Percentiles rank a stretch among this genome's conserved stretches.
phyloP scores from a whole-genome alignment of 2,113 vertebrate species.

The Leuciscus idus region DNA sequence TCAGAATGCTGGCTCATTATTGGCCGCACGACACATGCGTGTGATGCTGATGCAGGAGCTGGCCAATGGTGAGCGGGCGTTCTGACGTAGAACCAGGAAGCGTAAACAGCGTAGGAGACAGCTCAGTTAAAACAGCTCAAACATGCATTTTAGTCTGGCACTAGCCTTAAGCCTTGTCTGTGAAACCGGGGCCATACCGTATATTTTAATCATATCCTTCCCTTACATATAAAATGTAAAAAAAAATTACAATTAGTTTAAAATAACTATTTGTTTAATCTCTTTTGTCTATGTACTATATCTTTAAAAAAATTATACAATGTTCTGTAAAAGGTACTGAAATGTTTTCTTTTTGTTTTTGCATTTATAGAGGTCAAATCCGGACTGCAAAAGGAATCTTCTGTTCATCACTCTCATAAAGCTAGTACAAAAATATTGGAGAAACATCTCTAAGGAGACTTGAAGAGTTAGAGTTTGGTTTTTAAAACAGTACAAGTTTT shows the following conservation, averaged over 20 bases:
- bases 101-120: no score
- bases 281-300: not conserved
- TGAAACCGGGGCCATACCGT: no score
- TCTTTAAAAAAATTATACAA: not conserved
- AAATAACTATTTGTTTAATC: not conserved
- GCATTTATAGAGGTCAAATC: conserved; percentile 70
- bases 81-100: no score
- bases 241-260: not conserved
- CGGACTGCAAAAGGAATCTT: conserved; percentile 78
- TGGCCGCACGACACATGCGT: no score
- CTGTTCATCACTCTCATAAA: conserved; percentile 23
- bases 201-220: not conserved
- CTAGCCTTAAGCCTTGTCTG: no score
- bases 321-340: not conserved
- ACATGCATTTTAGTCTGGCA: no score
- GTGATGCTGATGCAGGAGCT: no score
- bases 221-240: not conserved
- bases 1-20: no score
- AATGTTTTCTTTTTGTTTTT: not conserved
- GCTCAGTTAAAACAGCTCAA: no score
- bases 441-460: conserved; percentile 71
- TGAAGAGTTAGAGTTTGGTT: conserved; percentile 42
- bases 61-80: no score
- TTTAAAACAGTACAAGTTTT: not conserved
- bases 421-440: conserved; percentile 52